Evolutionary conservation across 92 coral and sea anemone genomes (phyloP), one percentile per base, ranked within the genome.

Genomic region (Heliopora coerulea): DNA sequence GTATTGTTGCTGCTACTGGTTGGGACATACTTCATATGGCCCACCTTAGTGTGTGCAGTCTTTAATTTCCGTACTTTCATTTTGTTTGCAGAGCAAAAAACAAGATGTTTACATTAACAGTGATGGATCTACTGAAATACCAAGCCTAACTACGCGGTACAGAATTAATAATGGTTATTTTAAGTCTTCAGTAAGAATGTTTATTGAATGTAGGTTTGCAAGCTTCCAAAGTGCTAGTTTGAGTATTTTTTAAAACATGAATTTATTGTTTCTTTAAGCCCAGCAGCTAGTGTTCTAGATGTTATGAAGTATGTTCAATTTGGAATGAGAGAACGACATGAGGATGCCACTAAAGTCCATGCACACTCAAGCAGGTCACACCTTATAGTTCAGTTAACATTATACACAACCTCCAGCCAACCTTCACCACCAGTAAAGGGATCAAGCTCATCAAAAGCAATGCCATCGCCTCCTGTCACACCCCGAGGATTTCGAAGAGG

Each of bases 331-430:
- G 89, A 96, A 74, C 91, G 99, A 9, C 99, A 90, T 59, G 99
- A 95, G 75, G 99, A 95, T 70, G 97, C 99, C 25, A 95, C 99
- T 19, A 95, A 87, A 87, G 97, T 95, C 37, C 99, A 95, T 78
- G 96, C 99, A 56, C 99, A 95, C 73, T 95, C 99, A 29, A 95
- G 99, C 39, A 95, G 99, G 37, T 95, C 99, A 2, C 99, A 95
- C 56, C 91, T 95, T 61, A 95, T 95, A 54, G 99, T 95, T 32
- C 99, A 95, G 79, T 79, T 95, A 56, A 93, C 91, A 25, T 62
- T 95, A 63, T 95, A 90, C 81, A 83, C 88, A 18, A 81, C 86
- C 13, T 87, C 91, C 78, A 83, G 79, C 65, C 87, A 85, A 65
- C 82, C 70, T 29, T 59, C 83, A 31, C 41, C 91, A 56, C 88